Evolutionary conservation across 1,140 invertebrate species (phyloP).

Genomic region (Amphibalanus amphitrite): DNA sequence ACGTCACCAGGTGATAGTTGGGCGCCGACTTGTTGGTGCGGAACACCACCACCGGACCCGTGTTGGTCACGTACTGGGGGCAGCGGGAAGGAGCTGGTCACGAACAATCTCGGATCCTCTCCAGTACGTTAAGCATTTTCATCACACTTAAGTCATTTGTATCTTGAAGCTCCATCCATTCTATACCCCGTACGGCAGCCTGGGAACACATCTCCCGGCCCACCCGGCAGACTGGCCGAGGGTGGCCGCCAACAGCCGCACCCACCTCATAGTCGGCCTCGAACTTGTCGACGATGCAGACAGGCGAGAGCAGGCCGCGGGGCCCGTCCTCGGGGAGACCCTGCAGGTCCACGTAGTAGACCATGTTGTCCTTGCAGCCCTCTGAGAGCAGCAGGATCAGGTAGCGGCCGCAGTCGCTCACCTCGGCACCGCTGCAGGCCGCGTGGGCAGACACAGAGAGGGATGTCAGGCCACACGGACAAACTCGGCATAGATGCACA

Average conservation of each 20-base stretch:
- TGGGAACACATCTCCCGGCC: no score
- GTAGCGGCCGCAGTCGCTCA: constrained; percentile 77
- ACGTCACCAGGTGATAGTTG: constrained; percentile 71
- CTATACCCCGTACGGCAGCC: no score
- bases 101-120: no score
- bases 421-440: constrained; percentile 46
- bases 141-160: no score
- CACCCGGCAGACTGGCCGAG: no score
- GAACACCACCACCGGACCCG: constrained; percentile 63
- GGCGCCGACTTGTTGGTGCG: constrained; percentile 86
- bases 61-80: constrained; percentile 76
- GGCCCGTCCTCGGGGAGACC: neutral
- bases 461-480: no score
- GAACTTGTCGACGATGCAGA: constrained; percentile 66
- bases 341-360: constrained; percentile 61
- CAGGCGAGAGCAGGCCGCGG: constrained; percentile 28
- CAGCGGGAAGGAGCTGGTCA: constrained; percentile 8
- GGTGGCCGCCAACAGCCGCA: constrained; percentile 16
- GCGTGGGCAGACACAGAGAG: no score
- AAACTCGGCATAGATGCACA: no score
- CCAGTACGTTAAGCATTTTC: no score
- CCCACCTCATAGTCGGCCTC: constrained; percentile 85
- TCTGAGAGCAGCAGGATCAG: constrained; percentile 58
- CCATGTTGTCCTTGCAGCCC: constrained; percentile 73
- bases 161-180: no score